Conservation (phyloP, 2,797 vertebrate species). For the Rhynchotus rufescens region DNA sequence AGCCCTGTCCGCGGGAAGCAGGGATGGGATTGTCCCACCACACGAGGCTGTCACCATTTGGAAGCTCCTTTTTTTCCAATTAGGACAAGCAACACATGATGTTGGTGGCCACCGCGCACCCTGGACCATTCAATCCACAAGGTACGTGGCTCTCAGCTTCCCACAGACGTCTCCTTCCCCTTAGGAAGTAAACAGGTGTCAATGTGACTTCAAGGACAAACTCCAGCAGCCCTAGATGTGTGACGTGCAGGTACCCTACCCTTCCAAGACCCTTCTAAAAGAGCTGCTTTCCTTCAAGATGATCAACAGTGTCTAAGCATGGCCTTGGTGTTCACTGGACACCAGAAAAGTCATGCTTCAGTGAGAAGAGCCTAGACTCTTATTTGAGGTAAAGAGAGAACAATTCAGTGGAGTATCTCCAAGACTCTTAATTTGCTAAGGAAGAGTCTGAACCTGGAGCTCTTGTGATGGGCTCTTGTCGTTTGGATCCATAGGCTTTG, state of each 20-base stretch:
- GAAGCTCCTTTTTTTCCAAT: not conserved
- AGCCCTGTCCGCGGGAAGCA: accelerated
- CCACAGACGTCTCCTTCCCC: accelerated
- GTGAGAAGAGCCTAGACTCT: not conserved
- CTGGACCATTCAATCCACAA: not conserved
- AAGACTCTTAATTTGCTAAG: not conserved
- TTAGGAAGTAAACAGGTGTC: not conserved
- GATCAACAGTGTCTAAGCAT: not conserved
- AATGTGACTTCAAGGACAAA: not conserved
- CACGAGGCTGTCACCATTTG: not conserved
- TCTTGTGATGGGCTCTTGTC: accelerated
- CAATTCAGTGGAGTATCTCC: not conserved
- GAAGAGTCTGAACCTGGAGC: not conserved
- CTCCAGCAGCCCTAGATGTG: not conserved
- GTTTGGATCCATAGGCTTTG: too few species aligned
- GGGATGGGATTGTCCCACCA: not conserved
- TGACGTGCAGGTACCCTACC: not conserved
- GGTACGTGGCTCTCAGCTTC: accelerated
- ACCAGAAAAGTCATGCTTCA: not conserved
- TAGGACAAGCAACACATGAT: not conserved
- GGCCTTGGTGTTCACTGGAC: not conserved
- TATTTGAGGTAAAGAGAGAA: not conserved
- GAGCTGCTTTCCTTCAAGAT: not conserved
- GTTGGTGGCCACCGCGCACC: not conserved
- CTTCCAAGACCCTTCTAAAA: not conserved